A percentile compares a stretch with the other conserved stretches of the same genome.
phyloP scores from a whole-genome alignment of 2,113 vertebrate species.

The Dendrocopos noguchii region DNA sequence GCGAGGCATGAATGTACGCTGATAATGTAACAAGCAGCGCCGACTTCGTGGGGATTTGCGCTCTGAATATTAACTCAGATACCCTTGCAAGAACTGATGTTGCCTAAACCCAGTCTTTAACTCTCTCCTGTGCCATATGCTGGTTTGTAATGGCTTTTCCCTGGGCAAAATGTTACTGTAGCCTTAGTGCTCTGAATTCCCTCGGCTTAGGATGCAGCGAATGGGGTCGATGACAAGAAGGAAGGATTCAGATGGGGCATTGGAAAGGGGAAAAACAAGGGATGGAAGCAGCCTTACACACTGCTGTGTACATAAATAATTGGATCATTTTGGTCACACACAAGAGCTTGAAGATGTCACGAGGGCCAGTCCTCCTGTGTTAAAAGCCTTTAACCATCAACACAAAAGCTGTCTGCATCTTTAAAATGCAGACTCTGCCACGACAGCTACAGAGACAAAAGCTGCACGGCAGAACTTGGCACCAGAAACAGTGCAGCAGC shows the following conservation, averaged over 20 bases:
- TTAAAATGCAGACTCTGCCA: not conserved
- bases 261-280: not conserved
- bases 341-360: not conserved
- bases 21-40: not conserved
- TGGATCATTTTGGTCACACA: rapidly evolving
- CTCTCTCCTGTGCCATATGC: rapidly evolving
- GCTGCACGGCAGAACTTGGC: not conserved
- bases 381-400: not conserved
- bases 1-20: not conserved
- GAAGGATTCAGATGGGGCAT: rapidly evolving
- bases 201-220: not conserved
- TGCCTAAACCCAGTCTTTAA: not conserved
- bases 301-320: rapidly evolving
- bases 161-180: not conserved
- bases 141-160: not conserved
- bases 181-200: not conserved
- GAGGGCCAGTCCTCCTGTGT: not conserved
- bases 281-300: rapidly evolving
- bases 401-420: rapidly evolving
- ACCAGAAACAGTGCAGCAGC: not conserved
- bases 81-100: not conserved
- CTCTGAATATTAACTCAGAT: conserved; percentile 5
- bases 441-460: not conserved
- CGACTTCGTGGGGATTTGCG: not conserved
- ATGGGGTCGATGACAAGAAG: not conserved